phyloP scores from a whole-genome alignment of 2,888 invertebrate genomes.

The Antheraea yamamai region DNA sequence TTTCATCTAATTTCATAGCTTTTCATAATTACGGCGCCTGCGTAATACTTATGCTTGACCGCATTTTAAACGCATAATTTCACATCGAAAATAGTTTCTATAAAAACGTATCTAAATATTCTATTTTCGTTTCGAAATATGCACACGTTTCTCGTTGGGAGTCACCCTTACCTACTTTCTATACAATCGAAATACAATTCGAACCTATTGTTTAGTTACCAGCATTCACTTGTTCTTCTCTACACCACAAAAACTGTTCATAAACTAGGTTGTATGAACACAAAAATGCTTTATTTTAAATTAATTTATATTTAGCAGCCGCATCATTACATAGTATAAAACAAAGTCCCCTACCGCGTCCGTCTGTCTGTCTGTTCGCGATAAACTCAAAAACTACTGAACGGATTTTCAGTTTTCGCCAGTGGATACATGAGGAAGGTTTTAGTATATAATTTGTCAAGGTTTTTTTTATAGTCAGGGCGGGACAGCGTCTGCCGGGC shows the following conservation, averaged over 20 bases:
- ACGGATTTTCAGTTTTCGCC: no score
- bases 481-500: no score
- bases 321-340: no score
- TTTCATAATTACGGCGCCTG: slow-evolving; percentile 13
- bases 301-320: no score
- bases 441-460: no score
- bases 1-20: slow-evolving; percentile 11
- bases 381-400: no score
- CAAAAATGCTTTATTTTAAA: background rate
- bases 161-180: slow-evolving; percentile 28
- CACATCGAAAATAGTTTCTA: slow-evolving; percentile 15
- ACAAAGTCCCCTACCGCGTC: no score
- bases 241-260: slow-evolving; percentile 33
- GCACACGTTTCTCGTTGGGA: slow-evolving; percentile 16
- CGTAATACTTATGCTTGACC: slow-evolving; percentile 16
- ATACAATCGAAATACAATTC: slow-evolving; percentile 34
- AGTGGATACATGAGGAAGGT: no score
- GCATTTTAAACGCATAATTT: slow-evolving; percentile 13
- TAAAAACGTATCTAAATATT: slow-evolving; percentile 14
- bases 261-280: slow-evolving; percentile 2
- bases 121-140: background rate
- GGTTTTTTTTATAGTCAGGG: no score
- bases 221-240: slow-evolving; percentile 64
- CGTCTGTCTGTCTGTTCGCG: no score
- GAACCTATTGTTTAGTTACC: slow-evolving; percentile 41